Conservation (phyloP, 2,888 invertebrate species). For the Rhyacophila evoluta region DNA sequence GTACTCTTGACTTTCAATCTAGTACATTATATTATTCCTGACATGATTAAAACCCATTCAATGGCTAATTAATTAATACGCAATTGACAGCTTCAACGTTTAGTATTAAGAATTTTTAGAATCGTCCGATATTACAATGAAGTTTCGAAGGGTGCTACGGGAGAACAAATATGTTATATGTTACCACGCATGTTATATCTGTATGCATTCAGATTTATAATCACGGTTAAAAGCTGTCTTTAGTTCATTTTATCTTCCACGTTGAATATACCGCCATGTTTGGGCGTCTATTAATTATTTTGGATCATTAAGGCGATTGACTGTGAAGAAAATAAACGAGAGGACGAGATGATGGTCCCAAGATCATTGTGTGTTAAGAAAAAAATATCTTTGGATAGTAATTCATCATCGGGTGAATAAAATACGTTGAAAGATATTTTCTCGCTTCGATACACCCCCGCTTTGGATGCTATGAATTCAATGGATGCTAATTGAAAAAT, state of each 20-base stretch:
- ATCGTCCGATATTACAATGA: too few species aligned
- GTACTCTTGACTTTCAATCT: neutral
- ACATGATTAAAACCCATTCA: too few species aligned
- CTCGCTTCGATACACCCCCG: conserved; percentile 13
- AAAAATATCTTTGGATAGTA: neutral
- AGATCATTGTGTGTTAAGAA: neutral
- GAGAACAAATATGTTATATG: too few species aligned
- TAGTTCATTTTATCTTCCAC: too few species aligned
- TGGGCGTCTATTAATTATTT: neutral
- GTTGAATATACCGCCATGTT: neutral
- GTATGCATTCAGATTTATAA: too few species aligned
- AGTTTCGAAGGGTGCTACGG: too few species aligned
- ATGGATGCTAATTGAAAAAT: neutral
- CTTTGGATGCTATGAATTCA: neutral
- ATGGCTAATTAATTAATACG: too few species aligned
- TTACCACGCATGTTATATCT: too few species aligned
- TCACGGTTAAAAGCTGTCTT: too few species aligned
- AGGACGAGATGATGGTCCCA: neutral
- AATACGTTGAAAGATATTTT: neutral
- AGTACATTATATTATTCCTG: too few species aligned
- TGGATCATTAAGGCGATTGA: neutral
- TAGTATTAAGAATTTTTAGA: too few species aligned
- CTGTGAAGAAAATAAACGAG: neutral
- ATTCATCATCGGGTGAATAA: conserved; percentile 2
- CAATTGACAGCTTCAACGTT: too few species aligned